Evolutionary conservation across 2,113 vertebrate genomes (phyloP), one percentile per base, ranked within the genome.

Genomic region (Xiphias gladius): DNA sequence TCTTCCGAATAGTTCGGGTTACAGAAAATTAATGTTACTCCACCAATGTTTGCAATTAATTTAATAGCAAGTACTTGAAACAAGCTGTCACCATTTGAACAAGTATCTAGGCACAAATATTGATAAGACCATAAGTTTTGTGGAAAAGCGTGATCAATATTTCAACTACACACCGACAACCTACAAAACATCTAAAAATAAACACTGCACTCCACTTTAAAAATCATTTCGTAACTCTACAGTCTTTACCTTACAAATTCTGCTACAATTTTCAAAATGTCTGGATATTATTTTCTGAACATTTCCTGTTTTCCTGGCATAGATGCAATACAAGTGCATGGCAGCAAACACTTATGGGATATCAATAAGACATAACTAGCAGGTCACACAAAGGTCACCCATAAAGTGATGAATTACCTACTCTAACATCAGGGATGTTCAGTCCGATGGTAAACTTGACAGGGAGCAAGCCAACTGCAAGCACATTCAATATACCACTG

Each of bases 351-450:
- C 63, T 66, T 75, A 82, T 73, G n/a, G 58, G 74, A 26, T 66
- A 87, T 89, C 74, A 63, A 90, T 83, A 70, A 59, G 19, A 61
- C 70, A 65, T 64, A 78, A 92, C 87, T 26, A 80, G 68, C 19
- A 70, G 62, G 50, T 52, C 61, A 13, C 54, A n/a, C 59, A 82
- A 73, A 76, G 19, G 87, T 78, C 70, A 66, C 12, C 17, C 35
- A 10, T 64, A 20, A 20, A 65, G 63, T 75, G 77, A 81, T 84
- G 74, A 86, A 83, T 65, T 22, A 61, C 57, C 67, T 67, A 28
- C 54, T 28, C 9, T 52, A 54, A 76, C 46, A 57, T 64, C 16
- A 63, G 10, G 30, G 10, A 32, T 61, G 24, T 30, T 62, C n/a
- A 54, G 2, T n/a, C 10, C 20, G 28, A 41, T 22, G 59, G 10